Percentiles rank a stretch among this genome's conserved stretches.
phyloP scores from a whole-genome alignment of 64 coral and sea anemone species.

The Cladopsammia gracilis region DNA sequence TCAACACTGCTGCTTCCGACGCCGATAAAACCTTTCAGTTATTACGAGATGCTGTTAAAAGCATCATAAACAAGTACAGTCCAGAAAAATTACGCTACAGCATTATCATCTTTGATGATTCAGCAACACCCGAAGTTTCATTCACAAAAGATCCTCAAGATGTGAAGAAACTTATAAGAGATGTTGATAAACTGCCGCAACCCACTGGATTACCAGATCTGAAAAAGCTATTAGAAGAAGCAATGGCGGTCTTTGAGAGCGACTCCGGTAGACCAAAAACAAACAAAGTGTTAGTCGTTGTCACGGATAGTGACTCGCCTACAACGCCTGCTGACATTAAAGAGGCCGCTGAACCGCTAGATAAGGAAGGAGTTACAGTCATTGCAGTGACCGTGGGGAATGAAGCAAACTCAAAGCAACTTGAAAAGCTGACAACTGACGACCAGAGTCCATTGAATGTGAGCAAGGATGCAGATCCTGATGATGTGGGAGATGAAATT shows the following conservation, averaged over 20 bases:
- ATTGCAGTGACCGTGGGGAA: slow-evolving; percentile 60
- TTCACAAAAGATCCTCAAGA: slow-evolving; percentile 42
- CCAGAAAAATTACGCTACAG: slow-evolving; percentile 59
- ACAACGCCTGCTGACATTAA: slow-evolving; percentile 7
- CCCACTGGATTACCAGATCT: slow-evolving; percentile 40
- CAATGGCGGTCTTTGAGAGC: slow-evolving; percentile 59
- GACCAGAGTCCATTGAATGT: slow-evolving; percentile 37
- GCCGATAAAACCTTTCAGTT: slow-evolving; percentile 7
- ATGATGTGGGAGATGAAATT: slow-evolving; percentile 63
- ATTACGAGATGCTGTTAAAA: slow-evolving; percentile 47
- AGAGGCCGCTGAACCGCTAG: slow-evolving; percentile 45
- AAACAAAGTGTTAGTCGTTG: slow-evolving; percentile 66
- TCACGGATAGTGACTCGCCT: slow-evolving; percentile 64
- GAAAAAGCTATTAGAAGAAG: slow-evolving; percentile 28
- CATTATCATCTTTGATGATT: slow-evolving; percentile 59
- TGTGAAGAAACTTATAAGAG: slow-evolving; percentile 1
- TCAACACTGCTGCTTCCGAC: slow-evolving; percentile 27
- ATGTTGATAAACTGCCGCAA: slow-evolving; percentile 15
- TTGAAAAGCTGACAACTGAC: slow-evolving; percentile 15
- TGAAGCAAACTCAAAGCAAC: slow-evolving; percentile 25
- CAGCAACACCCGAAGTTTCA: background rate
- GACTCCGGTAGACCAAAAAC: slow-evolving; percentile 41
- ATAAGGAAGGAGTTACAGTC: slow-evolving; percentile 43
- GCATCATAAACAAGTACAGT: slow-evolving; percentile 51
- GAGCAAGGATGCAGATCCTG: slow-evolving; percentile 34